phyloP scores from a whole-genome alignment of 2,113 vertebrate species.

The Eolophus roseicapilla region DNA sequence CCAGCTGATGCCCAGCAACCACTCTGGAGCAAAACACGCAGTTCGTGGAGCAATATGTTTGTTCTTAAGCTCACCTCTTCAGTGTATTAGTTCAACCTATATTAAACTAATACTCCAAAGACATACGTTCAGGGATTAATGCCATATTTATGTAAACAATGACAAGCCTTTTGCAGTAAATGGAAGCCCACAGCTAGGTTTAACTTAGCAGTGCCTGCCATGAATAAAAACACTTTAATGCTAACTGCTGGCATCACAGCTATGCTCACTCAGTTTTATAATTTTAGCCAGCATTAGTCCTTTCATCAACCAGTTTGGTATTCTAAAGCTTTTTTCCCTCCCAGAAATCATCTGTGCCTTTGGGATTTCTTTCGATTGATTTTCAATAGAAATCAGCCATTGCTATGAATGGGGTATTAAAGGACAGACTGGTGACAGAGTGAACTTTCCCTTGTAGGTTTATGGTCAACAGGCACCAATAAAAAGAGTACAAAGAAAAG shows the following conservation, averaged over 20 bases:
- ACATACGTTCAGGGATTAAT: background rate
- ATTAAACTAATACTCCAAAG: background rate
- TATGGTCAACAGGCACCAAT: slow-evolving; percentile 18
- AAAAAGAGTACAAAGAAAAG: slow-evolving; percentile 17
- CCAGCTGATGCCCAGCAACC: background rate
- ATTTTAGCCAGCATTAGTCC: background rate
- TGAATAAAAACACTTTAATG: background rate
- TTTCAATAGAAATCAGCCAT: background rate
- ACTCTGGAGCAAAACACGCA: background rate
- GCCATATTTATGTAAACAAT: background rate
- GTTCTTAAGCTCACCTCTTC: background rate
- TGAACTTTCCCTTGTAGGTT: slow-evolving; percentile 15
- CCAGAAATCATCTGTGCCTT: background rate
- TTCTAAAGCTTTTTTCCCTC: background rate
- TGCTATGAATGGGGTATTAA: background rate
- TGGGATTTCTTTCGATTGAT: background rate
- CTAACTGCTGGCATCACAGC: background rate
- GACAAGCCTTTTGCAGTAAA: background rate
- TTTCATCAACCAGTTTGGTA: background rate
- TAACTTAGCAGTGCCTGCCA: background rate
- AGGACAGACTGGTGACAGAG: background rate
- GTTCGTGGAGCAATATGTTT: background rate
- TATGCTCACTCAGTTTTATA: background rate
- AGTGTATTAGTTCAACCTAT: background rate
- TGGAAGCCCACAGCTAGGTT: background rate